Base-by-base conservation (phyloP, 2,888 invertebrate genomes). In the Rotaria magnacalcarata region DNA sequence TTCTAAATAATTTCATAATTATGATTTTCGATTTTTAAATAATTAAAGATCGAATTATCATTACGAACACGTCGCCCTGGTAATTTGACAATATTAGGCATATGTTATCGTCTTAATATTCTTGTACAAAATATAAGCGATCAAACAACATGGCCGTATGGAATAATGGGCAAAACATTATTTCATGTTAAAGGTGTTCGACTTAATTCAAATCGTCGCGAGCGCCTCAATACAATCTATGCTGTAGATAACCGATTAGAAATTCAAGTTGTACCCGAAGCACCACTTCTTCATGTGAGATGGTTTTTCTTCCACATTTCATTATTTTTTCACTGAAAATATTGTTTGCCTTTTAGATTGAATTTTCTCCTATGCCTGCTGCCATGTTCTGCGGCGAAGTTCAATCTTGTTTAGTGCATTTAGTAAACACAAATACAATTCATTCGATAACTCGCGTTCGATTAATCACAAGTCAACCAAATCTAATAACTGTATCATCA, bases 11-110 rank as follows among this genome's bases (percentile, higher is more conserved):
- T 50, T 8, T 50, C 50, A 50, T 0, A 50, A 14, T 4, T 50
- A 50, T 14, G 0, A 50, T 50, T 11, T 50, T 50, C 14, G 8
- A 11, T 50, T 50, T 8, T 50, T 14, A 11, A 11, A 8, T 80
- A 75, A 41, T 87, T 88, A 11, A 88, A 92, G 92, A 90, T 96
- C 67, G 92, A 93, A 85, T 93, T 96, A 88, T 93, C 93, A 56
- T 90, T 96, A 84, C 94, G 94, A 8, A 95, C 96, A 2, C 92
- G 94, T 87, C 92, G 93, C 88, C 93, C 94, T 21, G 96, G 96
- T 0, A 93, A 93, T 85, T 91, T 96, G 50, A 92, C 93, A 87
- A 93, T 96, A 86, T 93, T 94, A 87, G 96, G 95, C 8, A 92
- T 96, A 85, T 93, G 94, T 24, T 94, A 94, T 89, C 75, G 75